Percentiles rank a stretch among this genome's conserved stretches.
These are phyloP conservation scores for Leptopilina clavipes DNA, from an alignment of 1,140 invertebrate species.

Conservation along the genomic window DNA sequence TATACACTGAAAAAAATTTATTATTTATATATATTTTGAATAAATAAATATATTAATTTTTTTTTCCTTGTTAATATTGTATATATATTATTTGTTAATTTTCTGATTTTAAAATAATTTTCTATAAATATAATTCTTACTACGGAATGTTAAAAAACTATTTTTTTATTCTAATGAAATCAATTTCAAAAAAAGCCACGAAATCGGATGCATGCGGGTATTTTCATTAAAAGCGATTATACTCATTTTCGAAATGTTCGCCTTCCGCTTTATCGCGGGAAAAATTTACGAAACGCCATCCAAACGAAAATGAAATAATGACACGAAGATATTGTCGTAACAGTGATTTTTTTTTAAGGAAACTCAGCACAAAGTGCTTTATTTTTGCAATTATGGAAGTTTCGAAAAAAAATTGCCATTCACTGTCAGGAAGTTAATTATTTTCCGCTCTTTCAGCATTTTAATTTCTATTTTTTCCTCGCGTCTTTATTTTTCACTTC, in stretches of 20 bases:
- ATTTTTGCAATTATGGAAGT: neutral
- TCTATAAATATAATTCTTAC: no score
- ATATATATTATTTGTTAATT: no score
- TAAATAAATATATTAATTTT: no score
- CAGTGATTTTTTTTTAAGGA: neutral
- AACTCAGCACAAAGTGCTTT: neutral
- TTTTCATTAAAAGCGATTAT: constrained; percentile 41
- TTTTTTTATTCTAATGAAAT: no score
- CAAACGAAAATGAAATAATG: neutral
- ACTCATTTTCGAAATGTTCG: constrained; percentile 45
- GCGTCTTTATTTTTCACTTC: no score
- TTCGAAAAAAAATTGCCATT: neutral
- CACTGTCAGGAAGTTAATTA: neutral
- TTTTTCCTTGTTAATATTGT: no score
- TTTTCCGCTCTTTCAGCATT: neutral
- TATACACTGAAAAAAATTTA: no score
- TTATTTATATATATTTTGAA: no score
- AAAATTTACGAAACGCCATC: neutral
- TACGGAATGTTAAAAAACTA: no score
- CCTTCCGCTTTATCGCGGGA: constrained; percentile 39
- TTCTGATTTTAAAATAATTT: no score
- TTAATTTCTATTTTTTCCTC: no score
- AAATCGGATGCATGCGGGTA: neutral
- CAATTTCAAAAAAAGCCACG: neutral
- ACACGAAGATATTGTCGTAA: constrained; percentile 1